Evolutionary conservation across 2,797 vertebrate genomes (phyloP), one percentile per base, ranked within the genome.

Genomic region (Lithobates pipiens): DNA sequence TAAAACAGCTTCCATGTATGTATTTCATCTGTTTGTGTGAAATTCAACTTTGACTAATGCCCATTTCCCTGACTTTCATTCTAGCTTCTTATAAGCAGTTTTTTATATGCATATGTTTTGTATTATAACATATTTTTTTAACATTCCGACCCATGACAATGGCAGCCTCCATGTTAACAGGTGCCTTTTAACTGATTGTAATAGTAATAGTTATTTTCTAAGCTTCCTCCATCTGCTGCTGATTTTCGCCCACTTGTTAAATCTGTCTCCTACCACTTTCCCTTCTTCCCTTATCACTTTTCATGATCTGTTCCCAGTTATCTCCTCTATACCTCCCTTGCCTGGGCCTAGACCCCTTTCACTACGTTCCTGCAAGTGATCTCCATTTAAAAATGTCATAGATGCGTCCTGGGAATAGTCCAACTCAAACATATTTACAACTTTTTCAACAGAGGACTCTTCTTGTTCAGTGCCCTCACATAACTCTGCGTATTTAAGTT

Each of bases 401-500:
- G 79, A 29, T 44, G 29, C 71, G 46, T 83, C 34, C 42, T 83
- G 72, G 36, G 27, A n/a, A 3, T 21, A 5, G 68, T 76, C 61
- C 71, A 83, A 75, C 57, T 29, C 27, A 84, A 61, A 78, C 50
- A 84, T 44, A 69, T 75, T 54, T 10, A 71, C 34, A 16, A 73
- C 39, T 73, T 50, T 27, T 65, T n/a, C n/a, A 36, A 75, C 75
- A 65, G 44, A 79, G 27, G 27, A 67, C 39, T 80, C 63, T 85
- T 80, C 36, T 54, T 80, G 57, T 32, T 36, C 18, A 6, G 18
- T 82, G 74, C 65, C 85, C 74, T 82, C 79, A 77, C 42, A 77
- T 77, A 82, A 82, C 80, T 72, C 85, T 73, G 32, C 67, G 65
- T 82, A 81, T 75, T 80, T 57, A 65, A 77, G 79, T 61, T 77